These are phyloP conservation scores for Osmoderma eremita DNA, from an alignment of 2,888 invertebrate genomes.

Conservation along the genomic window DNA sequence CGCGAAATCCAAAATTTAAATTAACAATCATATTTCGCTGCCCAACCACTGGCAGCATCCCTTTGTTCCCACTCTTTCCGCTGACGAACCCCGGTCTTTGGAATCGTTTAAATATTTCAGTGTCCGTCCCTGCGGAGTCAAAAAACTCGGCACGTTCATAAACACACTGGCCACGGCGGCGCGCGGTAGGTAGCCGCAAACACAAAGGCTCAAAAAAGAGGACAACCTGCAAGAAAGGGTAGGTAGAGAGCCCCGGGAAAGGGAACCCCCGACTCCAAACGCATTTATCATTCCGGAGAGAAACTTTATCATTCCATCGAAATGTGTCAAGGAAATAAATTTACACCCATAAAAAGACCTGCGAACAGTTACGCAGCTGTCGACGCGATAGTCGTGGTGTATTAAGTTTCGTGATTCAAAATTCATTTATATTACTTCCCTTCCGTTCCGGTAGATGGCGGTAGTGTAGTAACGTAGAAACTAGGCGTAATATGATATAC, in stretches of 20 bases:
- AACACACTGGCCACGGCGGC: not conserved
- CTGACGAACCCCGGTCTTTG: not conserved
- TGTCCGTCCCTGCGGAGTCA: constrained; percentile 9
- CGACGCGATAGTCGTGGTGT: not conserved
- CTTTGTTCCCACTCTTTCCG: not conserved
- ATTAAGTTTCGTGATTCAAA: constrained; percentile 26
- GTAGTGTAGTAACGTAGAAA: constrained; percentile 40
- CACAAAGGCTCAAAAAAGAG: constrained; percentile 18
- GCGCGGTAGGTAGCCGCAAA: constrained; percentile 2
- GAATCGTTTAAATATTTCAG: constrained; percentile 33
- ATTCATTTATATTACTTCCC: constrained; percentile 44
- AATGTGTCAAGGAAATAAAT: constrained; percentile 34
- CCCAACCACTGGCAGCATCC: not conserved
- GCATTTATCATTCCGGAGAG: constrained; percentile 28
- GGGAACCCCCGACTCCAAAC: not conserved
- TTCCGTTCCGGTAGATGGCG: constrained; percentile 26
- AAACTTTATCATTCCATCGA: constrained; percentile 32
- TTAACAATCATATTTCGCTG: constrained; percentile 11
- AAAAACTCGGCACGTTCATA: constrained; percentile 18
- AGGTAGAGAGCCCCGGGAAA: not conserved
- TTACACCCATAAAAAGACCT: constrained; percentile 31
- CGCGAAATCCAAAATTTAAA: constrained; percentile 21
- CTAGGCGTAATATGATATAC: constrained; percentile 50
- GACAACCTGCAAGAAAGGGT: constrained; percentile 31
- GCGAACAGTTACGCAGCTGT: too few species aligned